Evolutionary conservation across 2,888 invertebrate genomes (phyloP).

Genomic region (Capitulum mitella): DNA sequence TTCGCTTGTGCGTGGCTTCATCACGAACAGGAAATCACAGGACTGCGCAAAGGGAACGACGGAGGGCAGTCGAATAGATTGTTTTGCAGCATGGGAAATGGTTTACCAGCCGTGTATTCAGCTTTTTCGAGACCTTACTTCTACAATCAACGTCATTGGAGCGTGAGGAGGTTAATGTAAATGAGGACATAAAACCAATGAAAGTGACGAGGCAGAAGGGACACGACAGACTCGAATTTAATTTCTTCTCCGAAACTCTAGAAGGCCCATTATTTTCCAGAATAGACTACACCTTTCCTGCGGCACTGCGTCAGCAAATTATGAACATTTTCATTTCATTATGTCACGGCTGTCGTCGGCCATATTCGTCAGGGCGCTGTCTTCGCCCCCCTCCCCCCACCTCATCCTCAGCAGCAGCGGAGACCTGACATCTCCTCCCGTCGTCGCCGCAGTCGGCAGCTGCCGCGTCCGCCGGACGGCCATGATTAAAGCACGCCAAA

Average conservation of each 20-base stretch:
- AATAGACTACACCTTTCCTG: neutral
- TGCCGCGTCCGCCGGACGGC: neutral
- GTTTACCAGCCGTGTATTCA: no score
- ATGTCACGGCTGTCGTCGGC: constrained; percentile 13
- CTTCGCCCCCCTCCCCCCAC: neutral
- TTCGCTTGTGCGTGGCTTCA: neutral
- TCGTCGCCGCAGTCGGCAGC: neutral
- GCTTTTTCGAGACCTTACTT: no score
- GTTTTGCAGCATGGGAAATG: no score
- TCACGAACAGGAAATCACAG: no score
- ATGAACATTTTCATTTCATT: constrained; percentile 9
- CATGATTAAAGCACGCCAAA: constrained; percentile 8
- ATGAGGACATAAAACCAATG: neutral
- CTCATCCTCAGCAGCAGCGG: no score
- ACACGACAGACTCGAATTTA: neutral
- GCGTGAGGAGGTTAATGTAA: no score
- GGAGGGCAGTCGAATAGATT: no score
- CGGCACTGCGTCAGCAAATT: neutral
- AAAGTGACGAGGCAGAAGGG: neutral
- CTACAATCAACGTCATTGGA: no score
- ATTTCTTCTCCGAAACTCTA: neutral
- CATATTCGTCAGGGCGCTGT: neutral
- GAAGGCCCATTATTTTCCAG: neutral
- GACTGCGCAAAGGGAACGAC: no score
- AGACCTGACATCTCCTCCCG: neutral